Conservation (phyloP, 2,888 invertebrate genomes). For the Drosophila affinis region DNA sequence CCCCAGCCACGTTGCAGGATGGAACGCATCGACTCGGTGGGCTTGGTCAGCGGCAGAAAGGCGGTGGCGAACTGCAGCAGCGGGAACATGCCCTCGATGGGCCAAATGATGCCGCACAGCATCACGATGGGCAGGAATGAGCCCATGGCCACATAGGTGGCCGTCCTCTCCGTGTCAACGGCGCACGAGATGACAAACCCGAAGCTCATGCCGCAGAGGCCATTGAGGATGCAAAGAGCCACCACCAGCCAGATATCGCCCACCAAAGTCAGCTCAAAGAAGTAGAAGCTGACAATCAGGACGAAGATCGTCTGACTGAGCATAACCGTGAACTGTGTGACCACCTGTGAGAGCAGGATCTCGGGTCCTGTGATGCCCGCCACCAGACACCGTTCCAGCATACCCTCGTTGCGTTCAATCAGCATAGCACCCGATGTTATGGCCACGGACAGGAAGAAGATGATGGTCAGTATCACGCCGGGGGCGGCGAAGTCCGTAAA, state of each 20-base stretch:
- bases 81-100: conserved; percentile 95
- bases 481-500: conserved; percentile 98
- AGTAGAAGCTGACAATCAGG: conserved; percentile 90
- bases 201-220: conserved; percentile 96
- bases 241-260: conserved; percentile 91
- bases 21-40: conserved; percentile 93
- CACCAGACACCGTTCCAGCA: conserved; percentile 94
- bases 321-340: conserved; percentile 95
- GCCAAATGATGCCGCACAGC: conserved; percentile 97
- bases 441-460: conserved; percentile 97
- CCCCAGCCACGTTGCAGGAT: conserved; percentile 94
- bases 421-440: conserved; percentile 95
- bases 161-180: conserved; percentile 92
- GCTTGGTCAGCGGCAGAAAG: conserved; percentile 92
- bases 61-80: conserved; percentile 89
- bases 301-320: conserved; percentile 92
- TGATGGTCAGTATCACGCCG: conserved; percentile 94
- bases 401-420: conserved; percentile 94
- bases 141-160: conserved; percentile 93
- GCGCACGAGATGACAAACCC: conserved; percentile 92
- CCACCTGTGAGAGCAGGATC: conserved; percentile 93
- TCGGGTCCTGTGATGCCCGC: conserved; percentile 92
- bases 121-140: conserved; percentile 93
- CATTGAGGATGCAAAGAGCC: conserved; percentile 91
- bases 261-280: conserved; percentile 90